Evolutionary conservation across 2,888 invertebrate species (phyloP), one percentile per base, ranked within the genome.

Genomic region (Tinea semifulvella): DNA sequence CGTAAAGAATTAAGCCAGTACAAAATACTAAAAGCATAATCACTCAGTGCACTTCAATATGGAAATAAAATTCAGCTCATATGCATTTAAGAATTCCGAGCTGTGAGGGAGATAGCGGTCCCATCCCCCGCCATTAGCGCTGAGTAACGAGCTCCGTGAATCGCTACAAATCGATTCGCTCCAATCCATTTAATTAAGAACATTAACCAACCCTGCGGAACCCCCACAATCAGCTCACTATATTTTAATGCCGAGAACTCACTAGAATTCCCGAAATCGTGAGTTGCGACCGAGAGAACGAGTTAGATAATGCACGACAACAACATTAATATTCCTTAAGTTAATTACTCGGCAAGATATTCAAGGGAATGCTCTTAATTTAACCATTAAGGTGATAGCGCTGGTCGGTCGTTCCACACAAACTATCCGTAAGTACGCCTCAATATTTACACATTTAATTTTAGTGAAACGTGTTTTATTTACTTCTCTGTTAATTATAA

Each of bases 111-210:
- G 36, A 36, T 36, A 36, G 7, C 16, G 18, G 14, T 25, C 25
- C 42, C 26, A 40, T 40, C 26, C 26, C 17, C 16, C 42, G 43
- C 31, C 31, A 31, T 27, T 27, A 42, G 43, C 31, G 43, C 28
- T 19, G 43, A 40, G 43, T 19, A 43, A 43, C 26, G 43, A 28
- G 31, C 43, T 13, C 11, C 43, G 35, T 28, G 46, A 43, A 48
- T 47, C 44, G 47, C 44, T 48, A 48, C 48, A 44, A 50, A 50
- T 49, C 47, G 45, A 48, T 48, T 48, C 48, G 48, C 48, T 48
- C 50, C 50, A 47, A 44, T 45, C 45, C 45, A 46, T 49, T 46
- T 48, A 48, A 50, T 50, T 48, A 45, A 44, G 39, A 45, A 18
- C 47, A 47, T 48, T 48, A 48, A 44, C 44, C 47, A 26, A 48